A percentile compares a stretch with the other conserved stretches of the same genome.
Evolutionary conservation across 2,797 vertebrate species (phyloP).

Genomic region (Ctenosaura bakeri): DNA sequence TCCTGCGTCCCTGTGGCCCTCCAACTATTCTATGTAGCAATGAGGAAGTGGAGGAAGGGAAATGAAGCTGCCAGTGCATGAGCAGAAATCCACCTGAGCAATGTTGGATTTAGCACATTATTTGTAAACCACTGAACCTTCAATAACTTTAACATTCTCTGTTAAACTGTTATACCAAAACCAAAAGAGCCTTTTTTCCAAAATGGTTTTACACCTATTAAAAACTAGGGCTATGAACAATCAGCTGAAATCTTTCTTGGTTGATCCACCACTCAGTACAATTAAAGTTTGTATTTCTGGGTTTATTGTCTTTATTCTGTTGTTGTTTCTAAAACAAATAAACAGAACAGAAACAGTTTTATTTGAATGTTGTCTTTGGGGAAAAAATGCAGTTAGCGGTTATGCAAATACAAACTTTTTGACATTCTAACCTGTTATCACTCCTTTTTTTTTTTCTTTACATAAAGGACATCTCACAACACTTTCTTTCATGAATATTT

Average conservation of each 20-base stretch:
- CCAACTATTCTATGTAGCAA: neutral
- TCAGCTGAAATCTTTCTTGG: neutral
- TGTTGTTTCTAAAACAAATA: neutral
- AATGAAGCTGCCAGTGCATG: neutral
- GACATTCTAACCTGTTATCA: neutral
- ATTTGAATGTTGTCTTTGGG: neutral
- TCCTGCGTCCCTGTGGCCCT: neutral
- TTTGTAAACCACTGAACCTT: neutral
- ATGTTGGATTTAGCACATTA: neutral
- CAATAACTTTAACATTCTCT: neutral
- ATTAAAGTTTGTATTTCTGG: neutral
- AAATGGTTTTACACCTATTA: neutral
- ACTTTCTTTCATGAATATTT: constrained; percentile 30
- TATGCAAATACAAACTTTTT: constrained; percentile 24
- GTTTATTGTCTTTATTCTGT: neutral
- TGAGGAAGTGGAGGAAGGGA: neutral
- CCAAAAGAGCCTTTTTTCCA: neutral
- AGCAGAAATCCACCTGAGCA: neutral
- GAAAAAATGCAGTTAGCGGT: neutral
- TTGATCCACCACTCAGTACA: neutral
- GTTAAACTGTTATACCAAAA: neutral
- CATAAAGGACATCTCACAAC: neutral
- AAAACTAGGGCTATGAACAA: neutral
- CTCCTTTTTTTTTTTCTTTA: constrained; percentile 15
- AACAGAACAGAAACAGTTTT: neutral